Conservation (phyloP, 2,797 vertebrate species). For the Typhlichthys eigenmanni region DNA sequence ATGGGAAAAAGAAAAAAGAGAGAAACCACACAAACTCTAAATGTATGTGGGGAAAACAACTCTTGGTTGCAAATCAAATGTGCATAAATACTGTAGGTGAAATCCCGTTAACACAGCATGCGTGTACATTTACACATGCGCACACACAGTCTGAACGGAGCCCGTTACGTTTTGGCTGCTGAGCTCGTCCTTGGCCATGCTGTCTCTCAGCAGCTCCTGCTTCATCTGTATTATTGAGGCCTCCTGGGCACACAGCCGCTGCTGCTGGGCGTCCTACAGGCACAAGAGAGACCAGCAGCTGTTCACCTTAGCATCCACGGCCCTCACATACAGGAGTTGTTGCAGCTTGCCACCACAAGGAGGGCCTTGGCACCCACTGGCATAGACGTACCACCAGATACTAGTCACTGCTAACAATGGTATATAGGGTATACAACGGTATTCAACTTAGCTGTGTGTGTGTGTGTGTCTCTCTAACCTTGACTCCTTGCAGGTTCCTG, state of each 20-base stretch:
- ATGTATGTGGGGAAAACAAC: background rate
- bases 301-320: slow-evolving; percentile 8
- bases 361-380: too few relatives aligned
- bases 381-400: too few relatives aligned
- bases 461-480: slow-evolving; percentile 76
- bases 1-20: slow-evolving; percentile 4
- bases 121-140: too few relatives aligned
- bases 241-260: slow-evolving; percentile 89
- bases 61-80: background rate
- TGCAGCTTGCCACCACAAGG: background rate
- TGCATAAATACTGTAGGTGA: too few relatives aligned
- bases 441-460: too few relatives aligned
- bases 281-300: too few relatives aligned
- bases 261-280: slow-evolving; percentile 92
- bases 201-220: slow-evolving; percentile 89
- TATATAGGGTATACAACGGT: too few relatives aligned
- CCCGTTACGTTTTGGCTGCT: slow-evolving; percentile 85
- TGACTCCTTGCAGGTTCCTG: slow-evolving; percentile 91
- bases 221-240: slow-evolving; percentile 92
- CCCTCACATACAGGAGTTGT: slow-evolving; percentile 2
- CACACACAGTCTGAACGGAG: background rate
- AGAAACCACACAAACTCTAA: background rate
- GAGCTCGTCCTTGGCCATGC: slow-evolving; percentile 91
- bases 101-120: too few relatives aligned
- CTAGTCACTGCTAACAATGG: too few relatives aligned